Percentiles rank a stretch among this genome's conserved stretches.
These are phyloP conservation scores for Physella acuta DNA, from an alignment of 1,140 invertebrate genomes.

Conservation along the genomic window DNA sequence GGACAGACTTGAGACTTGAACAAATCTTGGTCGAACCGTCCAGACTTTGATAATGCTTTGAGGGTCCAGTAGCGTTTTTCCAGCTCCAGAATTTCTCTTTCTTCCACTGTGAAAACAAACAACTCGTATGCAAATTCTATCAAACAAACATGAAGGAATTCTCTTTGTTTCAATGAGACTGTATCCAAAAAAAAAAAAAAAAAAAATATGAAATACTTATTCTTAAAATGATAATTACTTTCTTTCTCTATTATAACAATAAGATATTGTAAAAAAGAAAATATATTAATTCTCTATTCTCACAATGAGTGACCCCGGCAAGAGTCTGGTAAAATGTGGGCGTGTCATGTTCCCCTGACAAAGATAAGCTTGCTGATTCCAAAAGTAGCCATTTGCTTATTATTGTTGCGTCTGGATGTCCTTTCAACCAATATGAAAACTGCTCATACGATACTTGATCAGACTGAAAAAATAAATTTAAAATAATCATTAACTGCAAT, in stretches of 20 bases:
- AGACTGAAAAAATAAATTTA: slow-evolving; percentile 49
- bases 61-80: slow-evolving; percentile 85
- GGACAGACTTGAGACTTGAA: slow-evolving; percentile 74
- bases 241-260: too few relatives aligned
- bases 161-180: too few relatives aligned
- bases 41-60: slow-evolving; percentile 72
- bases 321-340: slow-evolving; percentile 89
- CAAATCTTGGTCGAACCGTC: slow-evolving; percentile 76
- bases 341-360: slow-evolving; percentile 80
- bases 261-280: too few relatives aligned
- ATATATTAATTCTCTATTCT: too few relatives aligned
- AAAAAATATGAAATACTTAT: too few relatives aligned
- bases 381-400: slow-evolving; percentile 78
- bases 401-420: slow-evolving; percentile 75
- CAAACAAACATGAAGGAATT: too few relatives aligned
- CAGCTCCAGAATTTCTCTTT: slow-evolving; percentile 79
- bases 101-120: slow-evolving; percentile 67
- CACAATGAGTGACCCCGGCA: slow-evolving; percentile 85
- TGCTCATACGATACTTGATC: slow-evolving; percentile 55
- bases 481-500: slow-evolving; percentile 25
- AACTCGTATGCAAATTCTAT: too few relatives aligned
- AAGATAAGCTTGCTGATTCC: slow-evolving; percentile 68
- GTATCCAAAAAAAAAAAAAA: too few relatives aligned
- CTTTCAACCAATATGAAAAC: slow-evolving; percentile 50
- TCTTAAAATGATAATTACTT: too few relatives aligned